Base-by-base conservation (phyloP, 1,140 invertebrate species). In the Nylanderia fulva region DNA sequence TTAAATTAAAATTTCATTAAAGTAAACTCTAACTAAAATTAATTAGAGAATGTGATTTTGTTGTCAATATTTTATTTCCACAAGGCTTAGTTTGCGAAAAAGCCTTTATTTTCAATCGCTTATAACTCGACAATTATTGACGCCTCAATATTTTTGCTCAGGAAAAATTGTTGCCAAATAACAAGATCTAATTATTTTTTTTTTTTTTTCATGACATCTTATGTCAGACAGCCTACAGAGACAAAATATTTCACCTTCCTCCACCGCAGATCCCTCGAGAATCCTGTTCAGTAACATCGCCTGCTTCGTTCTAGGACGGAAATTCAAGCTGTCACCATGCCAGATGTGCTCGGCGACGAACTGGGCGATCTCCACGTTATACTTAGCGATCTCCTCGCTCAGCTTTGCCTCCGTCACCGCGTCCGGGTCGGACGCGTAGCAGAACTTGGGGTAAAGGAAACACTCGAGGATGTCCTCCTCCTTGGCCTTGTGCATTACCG, bases 401-500 rank as follows among this genome's bases (percentile, higher is more conserved):
- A 95, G 90, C 33, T 91, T 76, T 24, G 91, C 85, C 42, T 95
- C 93, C 0, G 92, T 93, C 24, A 93, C 83, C 56, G 92, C 86
- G 11, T 94, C 92, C 0, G 90, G n/a, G 45, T 92, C 88, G 8
- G 90, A 72, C n/a, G 92, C 90, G 75, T 91, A 96, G 92, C 93
- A 93, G 84, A 92, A 90, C 72, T 95, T 93, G 18, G 96, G 96
- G 92, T 97, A 97, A 45, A 97, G 86, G 88, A 95, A 97, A 93
- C 97, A 97, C 92, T 97, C 96, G 15, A 97, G 94, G 75, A 95
- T 96, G 92, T 97, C 97, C 71, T 97, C 96, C 85, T 96, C 96
- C 36, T 95, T 88, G 15, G 86, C 86, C 69, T 91, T 94, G n/a
- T 85, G 45, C 84, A 88, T 86, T 36, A 79, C 80, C 15, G 68